These are phyloP conservation scores for Nicator chloris DNA, from an alignment of 2,113 vertebrate species.

Conservation along the genomic window DNA sequence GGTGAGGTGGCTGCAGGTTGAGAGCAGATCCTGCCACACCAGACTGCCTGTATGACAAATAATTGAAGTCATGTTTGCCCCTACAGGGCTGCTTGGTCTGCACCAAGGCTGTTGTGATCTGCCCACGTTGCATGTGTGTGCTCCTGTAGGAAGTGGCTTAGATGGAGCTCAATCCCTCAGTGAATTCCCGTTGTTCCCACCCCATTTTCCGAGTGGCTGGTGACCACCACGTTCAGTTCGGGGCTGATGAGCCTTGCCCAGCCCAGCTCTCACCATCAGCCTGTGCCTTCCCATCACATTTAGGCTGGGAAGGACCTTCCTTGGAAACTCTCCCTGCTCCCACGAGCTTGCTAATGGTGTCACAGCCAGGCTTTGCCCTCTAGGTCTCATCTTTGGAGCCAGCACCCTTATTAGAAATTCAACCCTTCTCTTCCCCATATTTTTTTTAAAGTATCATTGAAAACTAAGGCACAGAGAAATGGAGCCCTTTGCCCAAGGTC, in stretches of 20 bases:
- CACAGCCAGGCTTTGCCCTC: not conserved
- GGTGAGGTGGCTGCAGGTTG: not conserved
- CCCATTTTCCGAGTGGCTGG: accelerated
- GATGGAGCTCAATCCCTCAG: not conserved
- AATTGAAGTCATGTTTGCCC: not conserved
- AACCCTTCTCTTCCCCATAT: not conserved
- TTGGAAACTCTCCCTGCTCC: not conserved
- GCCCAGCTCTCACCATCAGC: not conserved
- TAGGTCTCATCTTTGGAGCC: not conserved
- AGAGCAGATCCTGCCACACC: not conserved
- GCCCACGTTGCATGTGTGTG: accelerated
- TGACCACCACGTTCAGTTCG: accelerated
- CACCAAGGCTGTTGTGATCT: not conserved
- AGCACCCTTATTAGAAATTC: not conserved
- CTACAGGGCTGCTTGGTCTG: not conserved
- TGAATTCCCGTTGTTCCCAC: accelerated
- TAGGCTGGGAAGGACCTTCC: not conserved
- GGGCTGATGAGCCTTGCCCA: not conserved
- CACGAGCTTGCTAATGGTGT: not conserved
- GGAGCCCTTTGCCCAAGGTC: slow-evolving; percentile 27
- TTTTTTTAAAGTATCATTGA: not conserved
- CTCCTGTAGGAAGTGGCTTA: not conserved
- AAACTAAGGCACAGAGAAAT: not conserved
- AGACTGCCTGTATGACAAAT: not conserved
- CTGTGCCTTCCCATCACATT: not conserved